Evolutionary conservation across 2,113 vertebrate species (phyloP).

Genomic region (Oncorhynchus nerka): DNA sequence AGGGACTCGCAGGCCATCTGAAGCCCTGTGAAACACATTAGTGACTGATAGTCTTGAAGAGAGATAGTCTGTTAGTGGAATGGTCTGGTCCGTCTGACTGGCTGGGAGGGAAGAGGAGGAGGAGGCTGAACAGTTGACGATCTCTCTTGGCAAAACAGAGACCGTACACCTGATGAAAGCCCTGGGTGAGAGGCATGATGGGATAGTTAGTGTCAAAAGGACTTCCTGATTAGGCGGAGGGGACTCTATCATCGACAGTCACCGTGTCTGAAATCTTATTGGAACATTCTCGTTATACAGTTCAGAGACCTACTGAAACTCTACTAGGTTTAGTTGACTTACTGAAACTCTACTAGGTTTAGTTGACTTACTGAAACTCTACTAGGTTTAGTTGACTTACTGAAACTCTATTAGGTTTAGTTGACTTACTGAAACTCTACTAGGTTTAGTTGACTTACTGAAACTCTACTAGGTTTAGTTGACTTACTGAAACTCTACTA

Average conservation of each 20-base stretch:
- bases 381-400: no score
- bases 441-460: no score
- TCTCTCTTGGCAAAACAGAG: constrained; percentile 17
- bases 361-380: no score
- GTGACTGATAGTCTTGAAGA: constrained; percentile 60
- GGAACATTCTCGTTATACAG: constrained; percentile 59
- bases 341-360: no score
- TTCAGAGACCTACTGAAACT: no score
- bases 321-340: no score
- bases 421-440: no score
- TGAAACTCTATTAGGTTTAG: no score
- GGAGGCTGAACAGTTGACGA: neutral
- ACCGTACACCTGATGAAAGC: constrained; percentile 26
- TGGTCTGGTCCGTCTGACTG: neutral
- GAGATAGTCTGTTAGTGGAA: neutral
- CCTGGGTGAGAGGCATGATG: constrained; percentile 53
- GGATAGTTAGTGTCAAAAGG: constrained; percentile 32
- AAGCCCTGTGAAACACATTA: constrained; percentile 65
- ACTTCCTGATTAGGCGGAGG: constrained; percentile 8
- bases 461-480: no score
- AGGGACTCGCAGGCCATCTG: constrained; percentile 30
- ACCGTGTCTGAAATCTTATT: constrained; percentile 54
- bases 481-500: no score
- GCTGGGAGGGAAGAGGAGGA: neutral
- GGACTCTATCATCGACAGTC: constrained; percentile 10